Evolutionary conservation across 2,888 invertebrate species (phyloP), one percentile per base, ranked within the genome.

Genomic region (Sipha maydis): DNA sequence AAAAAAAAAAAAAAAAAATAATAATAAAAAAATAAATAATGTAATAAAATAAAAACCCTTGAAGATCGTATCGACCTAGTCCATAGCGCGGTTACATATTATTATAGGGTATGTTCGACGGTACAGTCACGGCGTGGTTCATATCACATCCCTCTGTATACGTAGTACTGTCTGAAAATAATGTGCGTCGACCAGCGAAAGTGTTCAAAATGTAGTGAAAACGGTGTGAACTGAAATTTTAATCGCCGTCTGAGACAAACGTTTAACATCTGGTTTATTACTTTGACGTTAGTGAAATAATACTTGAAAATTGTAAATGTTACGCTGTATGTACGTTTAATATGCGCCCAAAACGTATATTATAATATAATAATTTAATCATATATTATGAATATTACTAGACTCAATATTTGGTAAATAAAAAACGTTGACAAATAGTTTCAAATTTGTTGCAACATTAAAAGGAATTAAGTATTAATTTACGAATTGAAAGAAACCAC

Each of bases 21-120:
- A 54, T 54, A 54, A 7, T 7, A 11, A 31, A 14, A 34, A 34
- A 34, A 34, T 34, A 34, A 34, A 34, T 67, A 77, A 28, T 48
- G 48, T 9, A 80, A 88, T n/a, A 80, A 77, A 28, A 67, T 48
- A 19, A 80, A 88, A 28, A 80, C 86, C 86, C 86, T 80, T 41
- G 2, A 41, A 80, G 86, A 88, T 88, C 41, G 86, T 80, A 80
- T 88, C 86, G 79, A 71, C 34, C 21, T 9, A n/a, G n/a, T 38
- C 54, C 3, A 61, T 80, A 56, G 34, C 73, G 61, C 14, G 19
- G 78, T 34, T 54, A 38, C 41, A 71, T 31, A 14, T 85, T 79
- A 71, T 86, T 86, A 75, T 34, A 56, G 83, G 75, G 56, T 82
- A 69, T 28, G 31, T 78, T 79, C 54, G n/a, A 56, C 21, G 1